Base-by-base conservation (phyloP, 2,797 vertebrate species). In the Arnoldichthys spilopterus region DNA sequence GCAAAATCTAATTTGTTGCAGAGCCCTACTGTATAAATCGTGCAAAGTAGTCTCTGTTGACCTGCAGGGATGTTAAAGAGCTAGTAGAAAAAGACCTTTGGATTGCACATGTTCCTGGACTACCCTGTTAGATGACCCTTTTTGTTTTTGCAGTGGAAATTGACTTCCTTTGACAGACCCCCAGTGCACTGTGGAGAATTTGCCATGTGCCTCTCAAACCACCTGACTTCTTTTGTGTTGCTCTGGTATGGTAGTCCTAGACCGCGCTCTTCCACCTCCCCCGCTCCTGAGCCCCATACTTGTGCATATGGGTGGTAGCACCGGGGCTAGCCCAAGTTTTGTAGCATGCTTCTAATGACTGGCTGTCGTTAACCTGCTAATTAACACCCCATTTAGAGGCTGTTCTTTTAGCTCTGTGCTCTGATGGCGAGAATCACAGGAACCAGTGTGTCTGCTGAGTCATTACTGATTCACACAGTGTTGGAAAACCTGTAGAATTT, bases 301-400 rank as follows among this genome's bases (percentile, higher is more conserved):
- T 37, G n/a, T 43, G n/a, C 45, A 37, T 20, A 24, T 66, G 30
- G 63, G 11, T 13, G 6, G 5, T 67, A 45, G n/a, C 7, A 18
- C 62, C 20, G 18, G 34, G 12, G 37, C 11, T 37, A 9, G 32
- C 4, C 18, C 1, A 18, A 7, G 22, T 18, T 61, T 59, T 18
- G 58, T 32, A 18, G 58, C 15, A 2, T 16, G 58, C 9, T 11
- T 30, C 58, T 1, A 13, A 30, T 61, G 5, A 15, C 32, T 16
- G 11, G n/a, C 37, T 45, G 63, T 67, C 22, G 13, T 24, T 67
- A 67, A 67, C 37, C 15, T 47, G 26, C 64, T 43, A 68, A 7
- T 68, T 47, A 68, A 68, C 64, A 68, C 64, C 40, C 37, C 63
- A 40, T 66, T 45, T 13, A 22, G 37, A 11, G n/a, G 18, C 61